These are phyloP conservation scores for Motacilla alba DNA, from an alignment of 2,113 vertebrate genomes.

Conservation along the genomic window DNA sequence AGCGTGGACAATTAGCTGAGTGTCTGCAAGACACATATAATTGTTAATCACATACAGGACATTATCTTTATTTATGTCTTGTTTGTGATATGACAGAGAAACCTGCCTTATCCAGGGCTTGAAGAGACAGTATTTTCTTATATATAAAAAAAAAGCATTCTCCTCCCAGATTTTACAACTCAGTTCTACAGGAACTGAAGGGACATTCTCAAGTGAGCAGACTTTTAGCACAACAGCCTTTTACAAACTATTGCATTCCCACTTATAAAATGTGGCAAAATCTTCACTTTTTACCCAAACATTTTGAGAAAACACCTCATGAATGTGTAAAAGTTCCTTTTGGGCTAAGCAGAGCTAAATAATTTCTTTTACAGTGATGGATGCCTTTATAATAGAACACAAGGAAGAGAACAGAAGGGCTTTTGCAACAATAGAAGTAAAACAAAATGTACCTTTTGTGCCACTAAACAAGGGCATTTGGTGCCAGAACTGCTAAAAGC, in stretches of 20 bases:
- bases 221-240: not conserved
- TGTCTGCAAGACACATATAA: not conserved
- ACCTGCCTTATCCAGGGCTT: not conserved
- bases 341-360: not conserved
- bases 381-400: not conserved
- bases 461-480: not conserved
- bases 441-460: not conserved
- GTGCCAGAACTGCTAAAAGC: not conserved
- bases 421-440: not conserved
- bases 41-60: not conserved
- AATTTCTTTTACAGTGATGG: slow-evolving; percentile 6
- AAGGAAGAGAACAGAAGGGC: not conserved
- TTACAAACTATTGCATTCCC: not conserved
- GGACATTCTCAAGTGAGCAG: not conserved
- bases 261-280: not conserved
- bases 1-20: not conserved
- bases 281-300: slow-evolving; percentile 9
- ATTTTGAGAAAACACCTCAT: not conserved
- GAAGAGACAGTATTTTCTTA: not conserved
- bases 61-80: not conserved
- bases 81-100: not conserved
- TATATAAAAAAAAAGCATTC: not conserved
- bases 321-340: not conserved
- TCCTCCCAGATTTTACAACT: not conserved
- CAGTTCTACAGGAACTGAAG: not conserved